Conservation (phyloP, 2,888 invertebrate genomes). For the Drosophila cognata region DNA sequence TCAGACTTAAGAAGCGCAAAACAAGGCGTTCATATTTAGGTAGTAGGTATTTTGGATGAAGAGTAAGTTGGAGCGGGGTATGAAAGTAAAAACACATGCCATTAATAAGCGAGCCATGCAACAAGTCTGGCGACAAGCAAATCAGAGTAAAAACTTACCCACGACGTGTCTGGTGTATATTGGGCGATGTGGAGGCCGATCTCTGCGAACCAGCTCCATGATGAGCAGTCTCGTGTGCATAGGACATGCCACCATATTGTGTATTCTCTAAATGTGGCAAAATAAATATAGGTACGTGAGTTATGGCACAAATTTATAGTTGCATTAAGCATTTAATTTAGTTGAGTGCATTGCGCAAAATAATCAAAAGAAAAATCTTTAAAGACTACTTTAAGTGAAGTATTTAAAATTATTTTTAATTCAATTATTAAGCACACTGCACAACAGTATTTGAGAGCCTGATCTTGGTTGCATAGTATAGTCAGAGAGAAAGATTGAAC, state of each 20-base stretch:
- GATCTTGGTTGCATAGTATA: conserved; percentile 55
- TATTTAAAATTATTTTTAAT: not conserved
- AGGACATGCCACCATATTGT: conserved; percentile 76
- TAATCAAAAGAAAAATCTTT: conserved; percentile 11
- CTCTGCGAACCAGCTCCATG: conserved; percentile 73
- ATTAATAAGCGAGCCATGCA: conserved; percentile 44
- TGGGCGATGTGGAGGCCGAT: conserved; percentile 83
- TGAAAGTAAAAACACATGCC: conserved; percentile 56
- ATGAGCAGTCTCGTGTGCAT: conserved; percentile 71
- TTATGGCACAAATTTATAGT: not conserved
- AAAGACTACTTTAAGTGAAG: not conserved
- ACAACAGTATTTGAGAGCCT: conserved; percentile 31
- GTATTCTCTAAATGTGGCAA: conserved; percentile 63
- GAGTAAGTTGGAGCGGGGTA: conserved; percentile 15
- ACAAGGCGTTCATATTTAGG: conserved; percentile 22
- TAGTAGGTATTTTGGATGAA: conserved; percentile 21
- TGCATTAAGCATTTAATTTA: conserved; percentile 27
- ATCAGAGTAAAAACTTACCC: conserved; percentile 74
- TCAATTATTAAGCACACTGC: conserved; percentile 40
- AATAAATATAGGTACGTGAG: conserved; percentile 4
- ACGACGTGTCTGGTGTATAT: conserved; percentile 81
- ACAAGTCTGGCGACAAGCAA: not conserved
- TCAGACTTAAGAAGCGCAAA: conserved; percentile 49
- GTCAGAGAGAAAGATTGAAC: conserved; percentile 47
- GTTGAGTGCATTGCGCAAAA: conserved; percentile 29